Base-by-base conservation (phyloP, 2,113 vertebrate genomes). In the Periophthalmus modestus region DNA sequence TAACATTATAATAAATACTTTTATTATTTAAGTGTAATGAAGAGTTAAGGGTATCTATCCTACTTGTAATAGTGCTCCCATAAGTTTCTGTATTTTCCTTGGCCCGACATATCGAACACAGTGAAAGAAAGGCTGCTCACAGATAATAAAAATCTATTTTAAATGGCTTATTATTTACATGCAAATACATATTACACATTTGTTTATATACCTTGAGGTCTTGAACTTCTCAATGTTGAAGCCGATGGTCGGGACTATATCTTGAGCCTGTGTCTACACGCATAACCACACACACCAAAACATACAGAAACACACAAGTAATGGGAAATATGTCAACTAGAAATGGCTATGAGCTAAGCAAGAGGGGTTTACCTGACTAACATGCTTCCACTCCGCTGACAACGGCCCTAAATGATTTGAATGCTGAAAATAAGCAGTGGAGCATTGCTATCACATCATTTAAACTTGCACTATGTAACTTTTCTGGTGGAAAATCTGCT, bases 51-150 rank as follows among this genome's bases (percentile, higher is more conserved):
- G 66, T 21, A 12, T 65, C 95, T 90, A 12, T 65, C 95, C 91
- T 95, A 99, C 97, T 97, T 99, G 93, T 98, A 99, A 87, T 99
- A 99, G 88, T 99, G 97, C 75, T 99, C 98, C 98, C 97, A 99
- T 18, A 99, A 93, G 88, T 97, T 97, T 93, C 98, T 95, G 87
- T 99, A 99, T 90, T 96, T 95, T 79, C 95, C 96, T 91, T 99
- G 97, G 70, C 97, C 98, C 70, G 97, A 98, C 98, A 99, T 99
- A 76, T 99, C 98, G 91, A 99, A 98, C 66, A 98, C 97, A 67
- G 97, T 99, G 87, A 99, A 98, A 47, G 96, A 98, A 84, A 99
- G 91, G 90, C 98, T 99, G 86, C 16, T 81, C 84, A 34, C 33
- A 77, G 63, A 73, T 2, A 65, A 47, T 23, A 23, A 23, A 58